A percentile compares a stretch with the other conserved stretches of the same genome.
phyloP scores from a whole-genome alignment of 1,140 invertebrate species.

The Leptinotarsa lineolata region DNA sequence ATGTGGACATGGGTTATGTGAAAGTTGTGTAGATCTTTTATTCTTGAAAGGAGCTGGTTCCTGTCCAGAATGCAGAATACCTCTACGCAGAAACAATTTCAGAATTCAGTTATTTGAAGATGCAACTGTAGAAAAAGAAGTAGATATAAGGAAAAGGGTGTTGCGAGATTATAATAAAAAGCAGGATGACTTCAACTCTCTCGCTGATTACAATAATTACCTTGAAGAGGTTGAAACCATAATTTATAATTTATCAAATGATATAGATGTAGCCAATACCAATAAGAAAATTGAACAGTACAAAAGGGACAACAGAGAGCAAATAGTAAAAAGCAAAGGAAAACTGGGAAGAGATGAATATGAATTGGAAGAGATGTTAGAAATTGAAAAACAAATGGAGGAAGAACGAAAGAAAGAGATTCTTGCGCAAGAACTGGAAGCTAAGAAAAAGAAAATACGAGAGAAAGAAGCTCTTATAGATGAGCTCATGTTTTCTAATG shows the following conservation, averaged over 20 bases:
- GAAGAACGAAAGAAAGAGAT: constrained; percentile 68
- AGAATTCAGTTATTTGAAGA: constrained; percentile 96
- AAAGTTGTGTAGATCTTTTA: constrained; percentile 93
- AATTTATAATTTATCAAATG: constrained; percentile 90
- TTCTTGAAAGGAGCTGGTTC: constrained; percentile 93
- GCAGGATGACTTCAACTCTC: constrained; percentile 82
- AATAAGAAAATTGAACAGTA: constrained; percentile 93
- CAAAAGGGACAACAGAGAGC: constrained; percentile 90
- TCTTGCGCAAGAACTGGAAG: constrained; percentile 68
- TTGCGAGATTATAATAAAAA: constrained; percentile 90
- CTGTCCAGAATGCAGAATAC: constrained; percentile 90
- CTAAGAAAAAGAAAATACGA: constrained; percentile 80
- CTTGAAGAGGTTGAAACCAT: constrained; percentile 90
- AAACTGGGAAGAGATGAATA: constrained; percentile 73
- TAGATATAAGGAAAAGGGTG: constrained; percentile 90
- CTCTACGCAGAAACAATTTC: constrained; percentile 87
- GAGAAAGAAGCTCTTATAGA: constrained; percentile 91
- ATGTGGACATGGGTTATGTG: constrained; percentile 96
- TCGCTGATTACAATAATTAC: constrained; percentile 91
- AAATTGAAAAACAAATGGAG: constrained; percentile 78
- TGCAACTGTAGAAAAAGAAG: constrained; percentile 94
- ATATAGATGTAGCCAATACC: constrained; percentile 87
- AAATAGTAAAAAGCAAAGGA: constrained; percentile 85
- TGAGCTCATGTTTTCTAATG: constrained; percentile 91
- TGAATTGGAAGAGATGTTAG: constrained; percentile 86